These are phyloP conservation scores for Pedetes capensis DNA, from an alignment of 2,113 vertebrate genomes.

Conservation along the genomic window DNA sequence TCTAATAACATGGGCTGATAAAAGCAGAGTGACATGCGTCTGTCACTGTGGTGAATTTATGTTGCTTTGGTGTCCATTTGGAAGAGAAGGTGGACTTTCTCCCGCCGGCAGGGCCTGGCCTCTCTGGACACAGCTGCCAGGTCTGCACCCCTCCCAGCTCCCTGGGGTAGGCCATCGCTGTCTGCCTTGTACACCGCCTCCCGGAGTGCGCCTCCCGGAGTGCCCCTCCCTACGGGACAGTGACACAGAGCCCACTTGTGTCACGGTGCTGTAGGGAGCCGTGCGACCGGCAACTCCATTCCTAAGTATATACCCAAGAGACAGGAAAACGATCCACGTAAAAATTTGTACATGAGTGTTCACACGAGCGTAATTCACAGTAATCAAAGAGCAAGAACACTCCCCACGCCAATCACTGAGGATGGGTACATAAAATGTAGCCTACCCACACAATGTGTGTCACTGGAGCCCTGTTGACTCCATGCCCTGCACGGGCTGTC, in stretches of 20 bases:
- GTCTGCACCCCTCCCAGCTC: not conserved
- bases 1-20: not conserved
- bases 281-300: fast-evolving
- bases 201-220: too few relatives aligned
- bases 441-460: too few relatives aligned
- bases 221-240: too few relatives aligned
- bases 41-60: not conserved
- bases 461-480: not conserved
- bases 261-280: too few relatives aligned
- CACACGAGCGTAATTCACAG: fast-evolving
- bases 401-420: fast-evolving
- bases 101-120: not conserved
- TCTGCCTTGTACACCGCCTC: not conserved
- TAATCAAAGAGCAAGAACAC: not conserved
- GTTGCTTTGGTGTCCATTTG: not conserved
- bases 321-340: not conserved
- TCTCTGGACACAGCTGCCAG: not conserved
- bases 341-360: fast-evolving
- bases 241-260: too few relatives aligned
- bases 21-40: not conserved
- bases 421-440: fast-evolving
- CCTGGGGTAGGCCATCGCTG: not conserved
- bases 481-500: not conserved
- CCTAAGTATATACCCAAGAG: not conserved
- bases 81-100: not conserved